phyloP scores from a whole-genome alignment of 2,113 vertebrate genomes.

The Eretmochelys imbricata region DNA sequence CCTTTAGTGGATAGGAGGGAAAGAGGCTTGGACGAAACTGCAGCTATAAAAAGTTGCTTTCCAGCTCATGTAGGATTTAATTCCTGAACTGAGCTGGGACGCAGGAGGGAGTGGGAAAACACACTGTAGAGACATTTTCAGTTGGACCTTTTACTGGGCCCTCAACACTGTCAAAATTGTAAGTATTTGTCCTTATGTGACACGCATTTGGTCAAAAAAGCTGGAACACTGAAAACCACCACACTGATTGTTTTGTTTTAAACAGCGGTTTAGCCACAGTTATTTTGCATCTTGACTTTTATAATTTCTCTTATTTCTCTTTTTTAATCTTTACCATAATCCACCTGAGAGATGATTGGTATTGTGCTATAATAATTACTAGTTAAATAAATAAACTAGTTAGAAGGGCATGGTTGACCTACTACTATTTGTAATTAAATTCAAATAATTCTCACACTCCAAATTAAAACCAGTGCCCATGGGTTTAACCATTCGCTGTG shows the following conservation, averaged over 20 bases:
- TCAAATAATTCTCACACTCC: not conserved
- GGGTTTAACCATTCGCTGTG: not conserved
- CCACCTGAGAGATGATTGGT: rapidly evolving
- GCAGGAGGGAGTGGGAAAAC: not conserved
- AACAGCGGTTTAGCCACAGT: not conserved
- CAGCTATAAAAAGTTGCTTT: slow-evolving; percentile 10
- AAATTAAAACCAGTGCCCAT: not conserved
- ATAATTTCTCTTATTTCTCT: not conserved
- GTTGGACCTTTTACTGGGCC: not conserved
- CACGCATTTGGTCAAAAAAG: not conserved
- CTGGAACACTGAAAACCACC: not conserved
- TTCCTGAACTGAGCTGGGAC: not conserved
- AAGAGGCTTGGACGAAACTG: not conserved
- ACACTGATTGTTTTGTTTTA: not conserved
- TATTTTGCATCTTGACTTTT: not conserved
- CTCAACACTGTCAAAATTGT: rapidly evolving
- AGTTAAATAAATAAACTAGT: not conserved
- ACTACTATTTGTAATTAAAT: not conserved
- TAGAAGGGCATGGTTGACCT: not conserved
- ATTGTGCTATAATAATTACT: rapidly evolving
- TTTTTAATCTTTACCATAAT: not conserved
- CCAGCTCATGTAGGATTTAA: not conserved
- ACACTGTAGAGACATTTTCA: not conserved
- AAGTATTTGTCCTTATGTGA: not conserved
- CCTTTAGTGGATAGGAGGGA: not conserved